Evolutionary conservation across 2,113 vertebrate species (phyloP), one percentile per base, ranked within the genome.

Genomic region (Probosciger aterrimus): DNA sequence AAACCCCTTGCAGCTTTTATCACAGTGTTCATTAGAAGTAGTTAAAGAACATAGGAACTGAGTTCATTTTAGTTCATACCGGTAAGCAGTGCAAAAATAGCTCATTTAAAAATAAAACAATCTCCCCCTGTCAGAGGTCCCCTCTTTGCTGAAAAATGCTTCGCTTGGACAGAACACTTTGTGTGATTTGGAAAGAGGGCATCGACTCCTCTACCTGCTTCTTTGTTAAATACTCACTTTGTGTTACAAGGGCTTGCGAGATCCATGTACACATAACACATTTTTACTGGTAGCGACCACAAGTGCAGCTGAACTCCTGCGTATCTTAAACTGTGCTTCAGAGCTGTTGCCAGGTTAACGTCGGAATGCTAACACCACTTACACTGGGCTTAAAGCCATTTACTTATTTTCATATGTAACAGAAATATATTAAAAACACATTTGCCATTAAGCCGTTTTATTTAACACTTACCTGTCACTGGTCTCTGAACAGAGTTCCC

Each of bases 21-120:
- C 95, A 97, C 93, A 97, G 94, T 95, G 84, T 94, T 97, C 77
- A 75, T 90, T 91, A 95, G 65, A 31, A 73, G 73, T 82, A 87
- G 80, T 84, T 86, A 91, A 93, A 84, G 92, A 95, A 76, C 73
- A 73, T 18, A 93, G 73, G 91, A 96, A 96, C 82, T 0, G 11
- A 93, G 86, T 95, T 95, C 76, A 92, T 83, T 93, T 92, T 88
- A 94, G 94, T 90, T 92, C 90, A 82, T 41, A 91, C 64, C 91
- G 88, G 95, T 86, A 80, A 95, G 93, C 50, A 91, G 76, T 84
- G 74, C 89, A 96, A 92, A 94, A 74, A 87, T 70, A 88, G 82
- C 91, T 93, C 91, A 89, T 79, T 91, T 55, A 65, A 82, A 91
- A 91, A 82, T 55, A 82, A 93, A 83, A 35, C 57, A 74, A 82